Evolutionary conservation across 2,113 vertebrate species (phyloP).

Genomic region (Rhinolophus sinicus): DNA sequence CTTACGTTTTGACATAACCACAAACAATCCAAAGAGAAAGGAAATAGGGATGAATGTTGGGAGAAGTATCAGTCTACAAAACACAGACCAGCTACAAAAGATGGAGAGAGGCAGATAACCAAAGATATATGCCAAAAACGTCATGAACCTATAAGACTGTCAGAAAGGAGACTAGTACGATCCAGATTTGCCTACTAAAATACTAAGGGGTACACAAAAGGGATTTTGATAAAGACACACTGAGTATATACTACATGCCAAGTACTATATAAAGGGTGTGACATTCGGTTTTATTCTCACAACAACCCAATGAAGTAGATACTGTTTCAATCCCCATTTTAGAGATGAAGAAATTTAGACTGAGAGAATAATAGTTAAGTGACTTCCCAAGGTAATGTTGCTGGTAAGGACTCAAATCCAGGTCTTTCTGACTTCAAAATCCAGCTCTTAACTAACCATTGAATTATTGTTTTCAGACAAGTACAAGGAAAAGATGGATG

Average conservation of each 20-base stretch:
- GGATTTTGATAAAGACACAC: neutral
- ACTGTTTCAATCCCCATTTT: neutral
- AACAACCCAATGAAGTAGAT: neutral
- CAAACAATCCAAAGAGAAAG: neutral
- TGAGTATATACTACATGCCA: neutral
- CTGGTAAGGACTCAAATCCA: neutral
- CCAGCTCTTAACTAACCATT: neutral
- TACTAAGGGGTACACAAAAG: neutral
- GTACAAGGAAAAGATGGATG: neutral
- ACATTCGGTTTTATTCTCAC: neutral
- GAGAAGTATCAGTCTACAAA: neutral
- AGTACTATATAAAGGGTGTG: neutral
- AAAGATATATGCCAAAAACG: neutral
- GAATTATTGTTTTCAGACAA: neutral
- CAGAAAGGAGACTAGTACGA: neutral
- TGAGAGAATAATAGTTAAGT: neutral
- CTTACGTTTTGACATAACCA: neutral
- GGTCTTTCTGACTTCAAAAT: neutral
- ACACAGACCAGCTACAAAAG: neutral
- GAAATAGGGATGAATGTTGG: neutral
- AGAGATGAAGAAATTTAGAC: neutral
- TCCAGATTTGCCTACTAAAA: neutral
- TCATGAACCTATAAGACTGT: neutral
- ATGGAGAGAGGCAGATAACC: neutral
- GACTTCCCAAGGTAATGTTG: neutral